phyloP scores from a whole-genome alignment of 37 sponge, comb jelly and placozoan species.

The Petrosia ficiformis region DNA sequence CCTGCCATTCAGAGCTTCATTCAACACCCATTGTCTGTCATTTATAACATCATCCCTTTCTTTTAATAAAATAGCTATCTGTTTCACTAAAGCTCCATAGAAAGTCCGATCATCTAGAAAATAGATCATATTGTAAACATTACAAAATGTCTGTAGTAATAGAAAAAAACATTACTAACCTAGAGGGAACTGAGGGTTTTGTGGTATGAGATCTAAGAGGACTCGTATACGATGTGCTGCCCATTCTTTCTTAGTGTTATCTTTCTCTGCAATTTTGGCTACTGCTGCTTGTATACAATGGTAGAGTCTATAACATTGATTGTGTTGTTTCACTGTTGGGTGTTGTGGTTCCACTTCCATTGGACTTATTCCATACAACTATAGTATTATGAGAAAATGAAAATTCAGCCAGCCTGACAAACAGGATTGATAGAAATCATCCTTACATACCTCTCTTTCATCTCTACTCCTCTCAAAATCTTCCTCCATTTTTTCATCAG shows the following conservation, averaged over 20 bases:
- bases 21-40: slow-evolving; percentile 46
- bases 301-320: slow-evolving; percentile 22
- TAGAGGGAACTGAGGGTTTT: background rate
- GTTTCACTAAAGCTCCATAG: slow-evolving; percentile 48
- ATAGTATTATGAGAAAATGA: no score
- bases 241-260: slow-evolving; percentile 11
- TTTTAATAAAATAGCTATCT: slow-evolving; percentile 26
- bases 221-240: slow-evolving; percentile 26
- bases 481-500: background rate
- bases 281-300: slow-evolving; percentile 60
- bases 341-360: no score
- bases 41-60: slow-evolving; percentile 41
- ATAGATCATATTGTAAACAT: background rate
- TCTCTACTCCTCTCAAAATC: background rate
- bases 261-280: slow-evolving; percentile 19
- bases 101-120: slow-evolving; percentile 27
- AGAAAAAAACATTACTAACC: no score
- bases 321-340: background rate
- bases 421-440: no score
- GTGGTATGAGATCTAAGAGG: slow-evolving; percentile 33
- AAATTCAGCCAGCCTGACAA: no score
- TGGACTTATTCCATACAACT: no score
- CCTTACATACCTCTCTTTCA: background rate
- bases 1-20: slow-evolving; percentile 49
- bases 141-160: background rate